Percentiles rank a stretch among this genome's conserved stretches.
These are phyloP conservation scores for Okamejei kenojei DNA, from an alignment of 2,797 vertebrate genomes.

Conservation along the genomic window DNA sequence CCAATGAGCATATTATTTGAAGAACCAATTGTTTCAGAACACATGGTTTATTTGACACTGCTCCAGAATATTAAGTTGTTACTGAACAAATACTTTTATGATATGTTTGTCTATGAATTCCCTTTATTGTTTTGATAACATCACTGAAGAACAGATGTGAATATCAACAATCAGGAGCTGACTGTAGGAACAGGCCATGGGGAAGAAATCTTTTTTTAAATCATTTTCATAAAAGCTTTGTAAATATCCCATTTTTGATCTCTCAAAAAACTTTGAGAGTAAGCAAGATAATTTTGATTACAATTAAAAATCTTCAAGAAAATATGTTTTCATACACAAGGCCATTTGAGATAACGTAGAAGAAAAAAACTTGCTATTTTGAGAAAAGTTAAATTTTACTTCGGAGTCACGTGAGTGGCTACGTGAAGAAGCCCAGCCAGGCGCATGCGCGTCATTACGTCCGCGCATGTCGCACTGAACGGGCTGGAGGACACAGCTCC, in stretches of 20 bases:
- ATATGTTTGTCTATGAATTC: neutral
- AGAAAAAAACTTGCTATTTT: too few species aligned
- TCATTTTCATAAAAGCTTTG: neutral
- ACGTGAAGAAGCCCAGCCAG: too few species aligned
- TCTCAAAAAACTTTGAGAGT: neutral
- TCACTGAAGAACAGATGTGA: neutral
- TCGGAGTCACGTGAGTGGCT: too few species aligned
- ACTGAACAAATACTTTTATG: neutral
- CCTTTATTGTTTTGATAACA: neutral
- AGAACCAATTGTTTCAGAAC: neutral
- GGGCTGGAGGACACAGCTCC: too few species aligned
- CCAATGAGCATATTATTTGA: neutral
- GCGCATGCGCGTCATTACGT: too few species aligned
- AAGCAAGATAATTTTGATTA: neutral
- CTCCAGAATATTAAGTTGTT: neutral
- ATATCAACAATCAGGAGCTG: neutral
- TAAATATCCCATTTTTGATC: neutral
- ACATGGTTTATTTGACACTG: neutral
- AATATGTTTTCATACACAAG: too few species aligned
- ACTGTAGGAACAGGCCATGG: neutral
- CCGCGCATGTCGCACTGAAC: too few species aligned
- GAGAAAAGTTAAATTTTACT: too few species aligned
- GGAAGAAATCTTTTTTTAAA: neutral
- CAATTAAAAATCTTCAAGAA: neutral
- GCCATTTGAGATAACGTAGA: too few species aligned